Base-by-base conservation (phyloP, 2,888 invertebrate species). In the Ypsolopha scabrella region DNA sequence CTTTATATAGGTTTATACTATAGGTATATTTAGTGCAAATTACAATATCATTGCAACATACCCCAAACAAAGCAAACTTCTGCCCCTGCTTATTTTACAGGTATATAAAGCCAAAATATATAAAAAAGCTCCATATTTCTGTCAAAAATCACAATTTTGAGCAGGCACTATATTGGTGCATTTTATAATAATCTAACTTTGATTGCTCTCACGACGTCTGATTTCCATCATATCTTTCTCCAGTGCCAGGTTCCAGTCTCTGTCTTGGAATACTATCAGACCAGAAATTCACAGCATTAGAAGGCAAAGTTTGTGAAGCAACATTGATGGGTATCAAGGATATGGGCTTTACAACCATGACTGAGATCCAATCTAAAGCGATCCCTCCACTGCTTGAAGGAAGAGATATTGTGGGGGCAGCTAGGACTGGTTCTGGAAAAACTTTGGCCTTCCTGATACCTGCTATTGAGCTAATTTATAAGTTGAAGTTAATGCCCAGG, bases 401-500 rank as follows among this genome's bases (percentile, higher is more conserved):
- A 0, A 88, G 95, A 58, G 98, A 99, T 87, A 80, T 99, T 49
- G 94, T 99, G 39, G 99, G 97, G 44, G 92, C 97, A 38, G 98
- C 99, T 0, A 94, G 94, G 78, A 99, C 99, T 11, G 99, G 99
- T 0, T 97, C 97, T 8, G 98, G 98, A 58, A 99, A 99, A 81
- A 99, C 99, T 0, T 74, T 99, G 52, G 97, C 98, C 0, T 99
- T 99, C 69, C 90, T 99, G 0, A 92, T 99, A 63, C 99, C 99
- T 1, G 96, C 95, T n/a, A 90, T 99, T 50, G 98, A 99, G 72
- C 87, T 98, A 38, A 92, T 98, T 55, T 90, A 93, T 68, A 97
- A 97, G 72, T 76, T 96, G 51, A 92, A 94, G 64, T 98, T 98
- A 69, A 95, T 95, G 91, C 96, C 96, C 0, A 89, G 95, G 58